A percentile compares a stretch with the other conserved stretches of the same genome.
Conservation (phyloP, 2,797 vertebrate genomes). For the Nothura maculosa region DNA sequence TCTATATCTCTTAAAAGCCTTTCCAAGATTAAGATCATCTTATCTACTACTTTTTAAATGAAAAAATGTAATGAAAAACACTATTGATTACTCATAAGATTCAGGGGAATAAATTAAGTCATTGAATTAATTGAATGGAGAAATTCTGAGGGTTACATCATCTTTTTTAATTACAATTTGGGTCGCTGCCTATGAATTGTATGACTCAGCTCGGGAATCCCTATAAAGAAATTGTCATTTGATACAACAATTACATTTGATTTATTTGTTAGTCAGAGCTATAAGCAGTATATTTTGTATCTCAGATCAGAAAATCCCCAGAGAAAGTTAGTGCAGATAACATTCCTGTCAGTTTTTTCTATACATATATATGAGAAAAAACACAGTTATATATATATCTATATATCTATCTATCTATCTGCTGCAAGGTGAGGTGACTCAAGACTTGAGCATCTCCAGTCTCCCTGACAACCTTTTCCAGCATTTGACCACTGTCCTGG, state of each 20-base stretch:
- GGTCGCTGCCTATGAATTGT: neutral
- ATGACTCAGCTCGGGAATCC: slow-evolving; percentile 37
- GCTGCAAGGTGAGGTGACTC: rapidly evolving
- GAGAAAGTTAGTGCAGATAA: neutral
- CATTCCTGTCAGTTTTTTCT: neutral
- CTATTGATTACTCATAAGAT: neutral
- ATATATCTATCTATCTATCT: too few relatives aligned
- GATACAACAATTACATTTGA: neutral
- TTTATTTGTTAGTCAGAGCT: neutral
- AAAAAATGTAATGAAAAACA: slow-evolving; percentile 30
- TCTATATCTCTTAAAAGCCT: slow-evolving; percentile 31
- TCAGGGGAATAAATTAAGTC: neutral
- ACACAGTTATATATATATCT: too few relatives aligned
- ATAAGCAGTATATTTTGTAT: neutral
- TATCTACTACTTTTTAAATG: slow-evolving; percentile 29
- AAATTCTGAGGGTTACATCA: slow-evolving; percentile 31
- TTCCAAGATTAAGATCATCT: slow-evolving; percentile 29
- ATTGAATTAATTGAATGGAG: slow-evolving; percentile 26
- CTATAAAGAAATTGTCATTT: slow-evolving; percentile 13
- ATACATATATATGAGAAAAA: too few relatives aligned
- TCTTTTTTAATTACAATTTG: slow-evolving; percentile 35
- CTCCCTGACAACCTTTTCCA: neutral
- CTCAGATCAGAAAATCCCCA: neutral
- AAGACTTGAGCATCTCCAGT: neutral
- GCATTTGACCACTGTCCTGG: neutral